Percentiles rank a stretch among this genome's conserved stretches.
Conservation (phyloP, 1,140 invertebrate species). For the Neodiprion pinetum region DNA sequence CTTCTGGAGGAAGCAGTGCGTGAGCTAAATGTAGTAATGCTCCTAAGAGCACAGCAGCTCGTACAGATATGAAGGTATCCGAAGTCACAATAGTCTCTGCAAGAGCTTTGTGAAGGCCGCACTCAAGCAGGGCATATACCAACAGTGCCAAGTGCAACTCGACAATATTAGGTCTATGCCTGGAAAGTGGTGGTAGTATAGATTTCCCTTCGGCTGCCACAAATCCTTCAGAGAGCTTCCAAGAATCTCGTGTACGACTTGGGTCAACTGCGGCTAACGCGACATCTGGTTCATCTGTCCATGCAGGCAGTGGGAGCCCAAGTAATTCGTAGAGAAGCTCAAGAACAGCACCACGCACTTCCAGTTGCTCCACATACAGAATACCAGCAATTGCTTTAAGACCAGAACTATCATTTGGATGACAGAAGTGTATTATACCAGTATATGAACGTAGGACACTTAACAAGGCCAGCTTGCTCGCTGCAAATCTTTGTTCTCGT, state of each 20-base stretch:
- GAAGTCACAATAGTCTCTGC: slow-evolving; percentile 90
- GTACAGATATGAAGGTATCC: slow-evolving; percentile 87
- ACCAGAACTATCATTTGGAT: slow-evolving; percentile 73
- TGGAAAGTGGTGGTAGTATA: slow-evolving; percentile 82
- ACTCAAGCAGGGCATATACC: slow-evolving; percentile 86
- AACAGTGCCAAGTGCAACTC: slow-evolving; percentile 91
- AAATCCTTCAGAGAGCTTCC: slow-evolving; percentile 91
- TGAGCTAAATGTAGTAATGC: slow-evolving; percentile 88
- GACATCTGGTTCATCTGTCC: slow-evolving; percentile 89
- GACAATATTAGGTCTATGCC: slow-evolving; percentile 85
- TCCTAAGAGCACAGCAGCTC: slow-evolving; percentile 87
- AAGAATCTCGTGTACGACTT: slow-evolving; percentile 75
- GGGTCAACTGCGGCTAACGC: slow-evolving; percentile 88
- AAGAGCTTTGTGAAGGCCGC: slow-evolving; percentile 85
- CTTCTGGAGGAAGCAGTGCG: slow-evolving; percentile 82
- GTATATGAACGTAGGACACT: slow-evolving; percentile 90
- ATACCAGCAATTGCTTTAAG: slow-evolving; percentile 86
- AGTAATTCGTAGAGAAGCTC: slow-evolving; percentile 91
- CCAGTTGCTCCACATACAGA: slow-evolving; percentile 84
- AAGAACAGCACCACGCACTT: slow-evolving; percentile 89
- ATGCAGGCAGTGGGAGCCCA: slow-evolving; percentile 82
- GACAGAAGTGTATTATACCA: slow-evolving; percentile 85
- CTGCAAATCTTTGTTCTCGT: slow-evolving; percentile 80
- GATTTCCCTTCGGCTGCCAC: slow-evolving; percentile 86
- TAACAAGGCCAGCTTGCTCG: slow-evolving; percentile 83